Conservation (phyloP, 2,888 invertebrate genomes). For the Apocheima hispidaria region DNA sequence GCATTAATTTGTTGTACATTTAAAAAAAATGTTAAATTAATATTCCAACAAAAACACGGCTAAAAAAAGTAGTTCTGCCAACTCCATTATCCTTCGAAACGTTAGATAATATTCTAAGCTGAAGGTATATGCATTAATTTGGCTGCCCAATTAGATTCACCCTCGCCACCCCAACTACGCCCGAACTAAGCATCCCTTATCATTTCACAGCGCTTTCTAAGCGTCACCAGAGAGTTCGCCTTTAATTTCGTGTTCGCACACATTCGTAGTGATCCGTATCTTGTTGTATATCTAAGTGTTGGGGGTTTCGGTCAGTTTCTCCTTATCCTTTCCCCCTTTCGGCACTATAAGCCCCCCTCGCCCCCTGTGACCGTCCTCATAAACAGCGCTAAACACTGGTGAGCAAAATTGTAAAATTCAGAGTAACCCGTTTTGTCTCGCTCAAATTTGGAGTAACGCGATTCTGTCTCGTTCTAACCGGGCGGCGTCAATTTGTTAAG, state of each 20-base stretch:
- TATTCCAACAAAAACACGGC: background rate
- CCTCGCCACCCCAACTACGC: conserved; percentile 45
- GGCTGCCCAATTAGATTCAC: conserved; percentile 60
- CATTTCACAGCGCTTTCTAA: conserved; percentile 74
- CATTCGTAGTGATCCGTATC: conserved; percentile 69
- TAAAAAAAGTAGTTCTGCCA: conserved; percentile 6
- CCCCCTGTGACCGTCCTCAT: conserved; percentile 63
- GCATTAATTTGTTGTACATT: conserved; percentile 37
- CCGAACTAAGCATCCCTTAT: conserved; percentile 66
- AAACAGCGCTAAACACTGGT: conserved; percentile 80
- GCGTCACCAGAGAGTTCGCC: conserved; percentile 59
- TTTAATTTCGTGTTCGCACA: conserved; percentile 57
- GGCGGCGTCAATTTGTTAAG: conserved; percentile 78
- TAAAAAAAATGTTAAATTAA: too few species aligned
- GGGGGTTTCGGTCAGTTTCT: conserved; percentile 74
- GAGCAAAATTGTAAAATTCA: conserved; percentile 81
- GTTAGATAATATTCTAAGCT: conserved; percentile 31
- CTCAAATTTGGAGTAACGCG: conserved; percentile 70
- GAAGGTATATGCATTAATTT: conserved; percentile 41
- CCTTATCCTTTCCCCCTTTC: conserved; percentile 78
- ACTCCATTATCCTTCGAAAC: conserved; percentile 21
- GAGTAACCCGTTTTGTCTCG: conserved; percentile 64
- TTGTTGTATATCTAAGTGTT: conserved; percentile 81
- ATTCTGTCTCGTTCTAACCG: conserved; percentile 67
- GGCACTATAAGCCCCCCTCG: conserved; percentile 68